Evolutionary conservation across 2,797 vertebrate species (phyloP), one percentile per base, ranked within the genome.

Genomic region (Sphenopsis melanotis): DNA sequence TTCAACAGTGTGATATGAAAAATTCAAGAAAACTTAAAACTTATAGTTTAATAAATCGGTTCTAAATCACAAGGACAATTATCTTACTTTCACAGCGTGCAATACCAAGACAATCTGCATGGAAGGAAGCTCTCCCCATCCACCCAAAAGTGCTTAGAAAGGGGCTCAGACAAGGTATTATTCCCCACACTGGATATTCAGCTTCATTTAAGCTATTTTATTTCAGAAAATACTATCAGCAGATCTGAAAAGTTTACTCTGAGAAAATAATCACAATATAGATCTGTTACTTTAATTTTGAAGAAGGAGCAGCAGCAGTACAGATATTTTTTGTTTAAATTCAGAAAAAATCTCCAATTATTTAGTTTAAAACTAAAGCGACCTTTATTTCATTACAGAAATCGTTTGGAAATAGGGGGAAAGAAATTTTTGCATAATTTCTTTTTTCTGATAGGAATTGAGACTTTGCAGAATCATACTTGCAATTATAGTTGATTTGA

Each of bases 51-150:
- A 65, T 20, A 50, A 42, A 80, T 34, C 34, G 44, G 22, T 15
- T 81, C 42, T 52, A 56, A 75, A 61, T 65, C 15, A 61, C 0
- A 1, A 41, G 29, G 60, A 37, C 4, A 1, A n/a, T 9, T 14
- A 29, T 15, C 18, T 39, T 29, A 44, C 1, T 1, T 49, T 71
- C 11, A 9, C 7, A 36, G 42, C n/a, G 65, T 0, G 1, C 10
- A 77, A 59, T 17, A 56, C 5, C 27, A 78, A 63, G 19, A 68
- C 4, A 29, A 65, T 30, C 39, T 82, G n/a, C 41, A 79, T 21
- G 39, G 30, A 81, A 76, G 24, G 8, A 84, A 57, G 11, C 14
- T 55, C 76, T 29, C 18, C 37, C 34, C 16, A 47, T 32, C 24
- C 36, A 68, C 55, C 6, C 22, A 47, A 9, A 84, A 64, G 19